Percentiles rank a stretch among this genome's conserved stretches.
These are phyloP conservation scores for Sinodicranocentrus sp. DNA, from an alignment of 2,888 invertebrate genomes.

Conservation along the genomic window DNA sequence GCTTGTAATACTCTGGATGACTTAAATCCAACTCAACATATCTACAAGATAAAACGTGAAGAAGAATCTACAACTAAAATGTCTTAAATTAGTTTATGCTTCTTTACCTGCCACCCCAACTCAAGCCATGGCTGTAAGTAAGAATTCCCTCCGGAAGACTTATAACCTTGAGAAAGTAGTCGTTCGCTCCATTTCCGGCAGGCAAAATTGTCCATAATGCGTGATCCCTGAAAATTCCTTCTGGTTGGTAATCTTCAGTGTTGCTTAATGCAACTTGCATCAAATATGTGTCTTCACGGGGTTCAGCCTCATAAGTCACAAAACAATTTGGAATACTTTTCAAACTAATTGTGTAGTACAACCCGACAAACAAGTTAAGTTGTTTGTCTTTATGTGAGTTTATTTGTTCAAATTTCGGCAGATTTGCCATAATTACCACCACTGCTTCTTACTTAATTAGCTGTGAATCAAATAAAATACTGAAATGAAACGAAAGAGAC, in stretches of 20 bases:
- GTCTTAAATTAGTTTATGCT: background rate
- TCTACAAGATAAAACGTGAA: too few species aligned
- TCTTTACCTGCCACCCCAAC: slow-evolving; percentile 70
- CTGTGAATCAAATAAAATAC: too few species aligned
- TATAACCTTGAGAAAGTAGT: slow-evolving; percentile 52
- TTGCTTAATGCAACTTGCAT: slow-evolving; percentile 63
- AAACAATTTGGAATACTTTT: slow-evolving; percentile 67
- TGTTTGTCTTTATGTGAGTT: slow-evolving; percentile 51
- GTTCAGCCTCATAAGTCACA: slow-evolving; percentile 63
- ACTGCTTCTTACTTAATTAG: too few species aligned
- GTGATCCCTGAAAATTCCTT: slow-evolving; percentile 34
- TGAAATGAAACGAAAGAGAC: too few species aligned
- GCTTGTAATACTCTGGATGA: slow-evolving; percentile 63
- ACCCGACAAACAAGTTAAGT: slow-evolving; percentile 58
- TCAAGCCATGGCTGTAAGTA: slow-evolving; percentile 64
- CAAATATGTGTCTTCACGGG: slow-evolving; percentile 59
- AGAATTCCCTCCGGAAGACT: slow-evolving; percentile 63
- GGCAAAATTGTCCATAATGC: slow-evolving; percentile 68
- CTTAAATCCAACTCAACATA: slow-evolving; percentile 66
- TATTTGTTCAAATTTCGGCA: slow-evolving; percentile 45
- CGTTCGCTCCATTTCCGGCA: slow-evolving; percentile 45
- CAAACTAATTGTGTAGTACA: slow-evolving; percentile 61
- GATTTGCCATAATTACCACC: too few species aligned
- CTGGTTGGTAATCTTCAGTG: slow-evolving; percentile 59
- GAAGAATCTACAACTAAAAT: too few species aligned